Evolutionary conservation across 2,113 vertebrate species (phyloP), one percentile per base, ranked within the genome.

Genomic region (Mystacornis crossleyi): DNA sequence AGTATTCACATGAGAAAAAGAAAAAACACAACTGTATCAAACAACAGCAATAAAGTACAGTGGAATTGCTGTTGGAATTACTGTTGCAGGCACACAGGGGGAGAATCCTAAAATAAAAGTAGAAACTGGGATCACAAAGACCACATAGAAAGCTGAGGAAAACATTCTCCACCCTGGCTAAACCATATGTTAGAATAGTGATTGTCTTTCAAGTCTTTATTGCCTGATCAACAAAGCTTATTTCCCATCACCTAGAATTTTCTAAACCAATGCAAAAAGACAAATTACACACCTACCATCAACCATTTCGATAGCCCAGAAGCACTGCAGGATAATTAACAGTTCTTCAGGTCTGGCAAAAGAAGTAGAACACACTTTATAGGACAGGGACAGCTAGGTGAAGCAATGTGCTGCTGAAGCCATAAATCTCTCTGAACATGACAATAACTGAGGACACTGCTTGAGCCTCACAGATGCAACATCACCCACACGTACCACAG

Each of bases 251-350:
- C 81, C 91, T 86, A 79, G 21, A 69, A 79, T 89, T 80, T 92
- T 96, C 89, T 95, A 91, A 96, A 72, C 66, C 95, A 88, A 93
- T 48, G 81, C 94, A 95, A 94, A 91, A 95, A 96, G 81, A 91
- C 94, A 95, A 96, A 87, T 92, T 89, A 92, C 82, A 96, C 91
- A 95, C 93, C 96, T 93, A 92, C 94, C 95, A 96, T 93, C 88
- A 82, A 94, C 85, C 94, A 95, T 65, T 96, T 94, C 24, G 77
- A 96, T 47, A 97, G 95, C 90, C 94, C 95, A 95, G 85, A 96
- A 93, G 93, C 91, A 94, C 78, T 96, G 94, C 94, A 90, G 93
- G 84, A 69, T 95, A 92, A 93, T 91, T 93, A 96, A 94, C 80
- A 94, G 77, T 71, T 92, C 94, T 96, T 97, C 95, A 95, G 69